phyloP scores from a whole-genome alignment of 2,113 vertebrate genomes.

The Motacilla alba region DNA sequence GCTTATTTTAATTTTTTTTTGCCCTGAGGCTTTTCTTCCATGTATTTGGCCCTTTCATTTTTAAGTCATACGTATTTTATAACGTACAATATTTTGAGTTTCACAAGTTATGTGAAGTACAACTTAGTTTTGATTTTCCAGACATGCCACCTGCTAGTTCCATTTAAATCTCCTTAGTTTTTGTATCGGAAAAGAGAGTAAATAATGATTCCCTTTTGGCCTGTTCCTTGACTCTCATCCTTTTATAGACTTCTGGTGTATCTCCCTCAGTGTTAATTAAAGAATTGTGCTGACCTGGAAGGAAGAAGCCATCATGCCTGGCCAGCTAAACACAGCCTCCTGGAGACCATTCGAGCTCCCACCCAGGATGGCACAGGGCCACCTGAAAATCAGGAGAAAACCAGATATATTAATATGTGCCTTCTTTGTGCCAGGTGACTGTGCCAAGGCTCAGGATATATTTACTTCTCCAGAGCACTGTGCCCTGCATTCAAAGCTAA shows the following conservation, averaged over 20 bases:
- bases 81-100: not conserved
- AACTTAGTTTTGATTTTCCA: not conserved
- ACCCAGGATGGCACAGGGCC: not conserved
- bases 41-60: not conserved
- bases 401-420: accelerated
- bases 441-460: not conserved
- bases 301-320: not conserved
- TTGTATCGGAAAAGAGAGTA: not conserved
- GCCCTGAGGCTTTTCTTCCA: not conserved
- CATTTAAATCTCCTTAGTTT: not conserved
- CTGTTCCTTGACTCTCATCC: not conserved
- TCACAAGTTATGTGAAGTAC: not conserved
- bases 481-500: not conserved
- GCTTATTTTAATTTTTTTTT: not conserved
- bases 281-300: not conserved
- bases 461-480: not conserved
- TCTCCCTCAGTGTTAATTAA: not conserved
- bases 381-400: not conserved
- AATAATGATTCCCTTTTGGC: not conserved
- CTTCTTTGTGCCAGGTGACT: not conserved
- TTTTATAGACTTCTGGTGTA: not conserved
- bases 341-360: accelerated
- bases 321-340: not conserved
- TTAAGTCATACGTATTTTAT: not conserved
- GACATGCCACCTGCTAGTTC: not conserved